Conservation (phyloP, 2,113 vertebrate species). For the Hippopotamus amphibius region DNA sequence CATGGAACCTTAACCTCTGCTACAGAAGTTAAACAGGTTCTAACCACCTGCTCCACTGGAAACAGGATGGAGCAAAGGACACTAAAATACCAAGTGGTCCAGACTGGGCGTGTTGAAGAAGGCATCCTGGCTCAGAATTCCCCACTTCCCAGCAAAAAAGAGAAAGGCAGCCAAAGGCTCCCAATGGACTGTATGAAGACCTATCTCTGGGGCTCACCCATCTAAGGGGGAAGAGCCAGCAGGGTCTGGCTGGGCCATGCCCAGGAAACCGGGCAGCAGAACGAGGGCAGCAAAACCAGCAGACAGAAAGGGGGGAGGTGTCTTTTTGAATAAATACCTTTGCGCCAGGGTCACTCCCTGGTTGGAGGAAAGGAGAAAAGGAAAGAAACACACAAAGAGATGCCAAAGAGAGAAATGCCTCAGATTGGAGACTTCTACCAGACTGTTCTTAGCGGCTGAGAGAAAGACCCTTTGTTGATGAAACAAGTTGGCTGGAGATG, state of each 20-base stretch:
- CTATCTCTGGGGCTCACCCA: not conserved
- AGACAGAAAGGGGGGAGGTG: not conserved
- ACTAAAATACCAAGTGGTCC: not conserved
- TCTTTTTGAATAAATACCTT: not conserved
- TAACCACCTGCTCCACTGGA: not conserved
- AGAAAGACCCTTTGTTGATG: not conserved
- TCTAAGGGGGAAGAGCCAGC: not conserved
- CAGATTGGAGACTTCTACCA: not conserved
- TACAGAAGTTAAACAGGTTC: not conserved
- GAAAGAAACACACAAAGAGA: not conserved
- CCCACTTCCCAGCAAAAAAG: not conserved
- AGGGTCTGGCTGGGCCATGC: not conserved
- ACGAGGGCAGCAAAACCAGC: not conserved
- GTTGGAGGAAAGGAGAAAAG: not conserved
- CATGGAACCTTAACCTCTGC: not conserved
- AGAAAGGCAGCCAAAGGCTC: not conserved
- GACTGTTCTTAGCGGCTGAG: not conserved
- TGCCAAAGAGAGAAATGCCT: not conserved
- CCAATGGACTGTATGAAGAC: not conserved
- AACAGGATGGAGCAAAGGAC: not conserved
- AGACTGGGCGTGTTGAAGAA: not conserved
- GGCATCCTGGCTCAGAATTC: slow-evolving; percentile 10
- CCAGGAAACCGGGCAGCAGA: not conserved
- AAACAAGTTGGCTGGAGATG: not conserved
- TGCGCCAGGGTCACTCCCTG: not conserved